Evolutionary conservation across 2,113 vertebrate genomes (phyloP).

Genomic region (Rhinolophus sinicus): DNA sequence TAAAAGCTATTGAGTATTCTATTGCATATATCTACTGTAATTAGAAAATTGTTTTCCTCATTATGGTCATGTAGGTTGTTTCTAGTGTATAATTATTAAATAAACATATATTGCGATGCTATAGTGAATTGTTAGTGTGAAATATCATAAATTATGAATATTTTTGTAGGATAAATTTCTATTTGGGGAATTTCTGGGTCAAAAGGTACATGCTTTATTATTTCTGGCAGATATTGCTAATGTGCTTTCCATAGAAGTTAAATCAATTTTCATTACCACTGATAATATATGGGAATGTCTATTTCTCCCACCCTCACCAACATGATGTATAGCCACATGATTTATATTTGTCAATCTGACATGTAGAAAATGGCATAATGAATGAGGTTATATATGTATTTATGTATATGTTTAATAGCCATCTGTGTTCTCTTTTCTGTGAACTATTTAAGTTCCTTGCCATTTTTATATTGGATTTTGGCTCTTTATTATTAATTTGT

Average conservation of each 20-base stretch:
- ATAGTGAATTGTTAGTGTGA: not conserved
- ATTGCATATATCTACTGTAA: not conserved
- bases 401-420: not conserved
- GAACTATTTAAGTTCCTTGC: not conserved
- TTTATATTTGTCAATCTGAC: not conserved
- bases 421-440: not conserved
- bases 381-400: not conserved
- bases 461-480: not conserved
- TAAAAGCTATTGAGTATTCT: not conserved
- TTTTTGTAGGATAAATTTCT: not conserved
- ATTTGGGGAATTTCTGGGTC: not conserved
- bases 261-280: not conserved
- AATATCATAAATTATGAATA: not conserved
- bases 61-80: not conserved
- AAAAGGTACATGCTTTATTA: not conserved
- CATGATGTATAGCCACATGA: not conserved
- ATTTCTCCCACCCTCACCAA: not conserved
- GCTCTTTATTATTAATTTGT: not conserved
- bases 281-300: not conserved
- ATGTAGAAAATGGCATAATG: not conserved
- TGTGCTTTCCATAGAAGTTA: not conserved
- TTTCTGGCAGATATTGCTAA: constrained; percentile 1
- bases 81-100: not conserved
- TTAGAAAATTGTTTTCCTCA: not conserved
- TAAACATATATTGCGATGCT: not conserved